Conservation (phyloP, 2,888 invertebrate genomes). For the Prosopocoilus inquinatus region DNA sequence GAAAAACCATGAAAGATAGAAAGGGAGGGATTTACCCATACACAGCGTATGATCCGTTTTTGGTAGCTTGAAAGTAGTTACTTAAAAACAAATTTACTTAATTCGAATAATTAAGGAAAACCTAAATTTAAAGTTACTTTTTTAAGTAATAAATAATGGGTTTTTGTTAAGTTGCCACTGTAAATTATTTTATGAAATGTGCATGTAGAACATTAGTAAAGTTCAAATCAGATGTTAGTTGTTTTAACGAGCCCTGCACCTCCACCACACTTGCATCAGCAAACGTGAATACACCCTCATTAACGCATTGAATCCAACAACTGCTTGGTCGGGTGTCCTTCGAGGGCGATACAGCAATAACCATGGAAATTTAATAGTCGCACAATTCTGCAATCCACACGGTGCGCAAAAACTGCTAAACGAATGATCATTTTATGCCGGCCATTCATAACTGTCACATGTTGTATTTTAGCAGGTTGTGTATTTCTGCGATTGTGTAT, state of each 20-base stretch:
- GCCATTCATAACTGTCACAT: constrained; percentile 41
- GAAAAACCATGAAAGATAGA: too few relatives aligned
- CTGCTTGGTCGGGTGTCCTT: constrained; percentile 24
- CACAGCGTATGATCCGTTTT: too few relatives aligned
- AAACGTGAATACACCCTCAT: constrained; percentile 16
- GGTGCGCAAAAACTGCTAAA: constrained; percentile 39
- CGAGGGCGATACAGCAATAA: constrained; percentile 36
- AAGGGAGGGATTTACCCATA: too few relatives aligned
- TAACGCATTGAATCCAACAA: constrained; percentile 14
- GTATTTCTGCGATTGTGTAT: constrained; percentile 38
- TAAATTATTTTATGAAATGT: too few relatives aligned
- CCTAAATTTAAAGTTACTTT: too few relatives aligned
- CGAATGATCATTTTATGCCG: constrained; percentile 46
- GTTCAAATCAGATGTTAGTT: background rate
- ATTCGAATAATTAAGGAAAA: too few relatives aligned
- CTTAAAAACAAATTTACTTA: too few relatives aligned
- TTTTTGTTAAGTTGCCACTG: too few relatives aligned
- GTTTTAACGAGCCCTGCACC: background rate
- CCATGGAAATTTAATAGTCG: constrained; percentile 46
- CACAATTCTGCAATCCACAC: constrained; percentile 41
- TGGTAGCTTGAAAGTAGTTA: too few relatives aligned
- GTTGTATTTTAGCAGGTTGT: constrained; percentile 40
- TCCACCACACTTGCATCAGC: constrained; percentile 3
- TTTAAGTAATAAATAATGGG: too few relatives aligned
- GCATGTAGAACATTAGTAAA: too few relatives aligned